Evolutionary conservation across 2,797 vertebrate species (phyloP), one percentile per base, ranked within the genome.

Genomic region (Microctenopoma lineatum): DNA sequence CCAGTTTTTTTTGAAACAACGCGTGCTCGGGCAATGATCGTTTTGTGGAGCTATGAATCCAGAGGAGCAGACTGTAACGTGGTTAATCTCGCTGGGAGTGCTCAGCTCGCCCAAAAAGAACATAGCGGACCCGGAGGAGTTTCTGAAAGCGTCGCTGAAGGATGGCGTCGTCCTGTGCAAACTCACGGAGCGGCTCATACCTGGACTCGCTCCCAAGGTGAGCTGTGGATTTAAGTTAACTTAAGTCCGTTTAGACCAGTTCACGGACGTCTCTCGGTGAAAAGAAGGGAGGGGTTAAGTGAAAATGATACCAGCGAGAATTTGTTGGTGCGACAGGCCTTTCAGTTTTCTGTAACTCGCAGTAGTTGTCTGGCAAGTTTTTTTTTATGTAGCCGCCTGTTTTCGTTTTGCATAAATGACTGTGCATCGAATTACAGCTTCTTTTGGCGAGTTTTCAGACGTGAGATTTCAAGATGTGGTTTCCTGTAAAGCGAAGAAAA

Each of bases 71-170:
- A 92, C 93, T 0, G 97, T 99, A 84, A 99, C 98, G 4, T 99
- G 98, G 98, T 94, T 99, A 2, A 99, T 99, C 84, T 97, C 97
- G 0, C 78, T 98, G 18, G 98, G 98, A 74, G 98, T 99, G 58
- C 91, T 99, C 59, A 94, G 96, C 87, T 99, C 98, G 32, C 98
- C 98, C 0, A 99, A 99, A 85, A 99, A 99, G 93, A 96, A 92
- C 48, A 90, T 99, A 62, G 94, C 95, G 27, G 96, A 99, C 89
- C 98, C 98, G 0, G 94, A 96, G 84, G 95, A 95, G 42, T 99
- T 99, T 90, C 70, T 99, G 79, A 96, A 96, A 93, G 85, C 87
- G 1, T 95, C 96, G 9, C 86, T 99, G 54, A 96, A 93, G 90
- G 97, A 99, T 94, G 98, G 98, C 66, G 95, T 96, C 25, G 97